Evolutionary conservation across 2,888 invertebrate genomes (phyloP).

Genomic region (Hermaeophaga mercurialis): DNA sequence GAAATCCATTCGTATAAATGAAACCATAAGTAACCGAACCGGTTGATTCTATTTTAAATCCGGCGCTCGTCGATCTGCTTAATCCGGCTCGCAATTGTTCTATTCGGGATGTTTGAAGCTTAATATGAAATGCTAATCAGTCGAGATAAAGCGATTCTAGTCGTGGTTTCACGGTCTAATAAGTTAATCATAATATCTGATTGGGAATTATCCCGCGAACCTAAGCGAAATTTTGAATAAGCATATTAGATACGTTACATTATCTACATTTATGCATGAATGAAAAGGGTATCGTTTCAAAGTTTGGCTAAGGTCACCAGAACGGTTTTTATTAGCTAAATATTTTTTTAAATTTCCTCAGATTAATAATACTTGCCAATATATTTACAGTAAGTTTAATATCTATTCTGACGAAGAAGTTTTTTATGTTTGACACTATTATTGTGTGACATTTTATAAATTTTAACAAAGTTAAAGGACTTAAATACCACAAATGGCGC

Average conservation of each 20-base stretch:
- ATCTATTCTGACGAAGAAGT: too few species aligned
- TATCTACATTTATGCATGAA: too few species aligned
- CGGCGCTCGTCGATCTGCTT: conserved; percentile 16
- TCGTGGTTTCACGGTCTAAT: conserved; percentile 37
- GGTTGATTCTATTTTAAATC: conserved; percentile 13
- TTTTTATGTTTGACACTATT: too few species aligned
- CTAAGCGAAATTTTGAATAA: conserved; percentile 7
- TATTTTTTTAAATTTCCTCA: too few species aligned
- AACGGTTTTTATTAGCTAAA: too few species aligned
- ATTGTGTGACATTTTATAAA: too few species aligned
- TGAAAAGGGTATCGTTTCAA: too few species aligned
- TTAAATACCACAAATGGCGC: too few species aligned
- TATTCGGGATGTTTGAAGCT: conserved; percentile 33
- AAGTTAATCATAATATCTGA: conserved; percentile 39
- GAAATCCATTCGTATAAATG: neutral
- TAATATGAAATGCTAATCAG: conserved; percentile 40
- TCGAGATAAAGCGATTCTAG: conserved; percentile 36
- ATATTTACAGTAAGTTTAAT: too few species aligned
- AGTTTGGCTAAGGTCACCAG: too few species aligned
- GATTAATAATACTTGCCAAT: too few species aligned
- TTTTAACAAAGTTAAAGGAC: too few species aligned
- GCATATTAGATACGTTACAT: conserved; percentile 5
- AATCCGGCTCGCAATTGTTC: conserved; percentile 39
- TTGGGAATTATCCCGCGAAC: conserved; percentile 33
- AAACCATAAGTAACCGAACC: conserved; percentile 17